Conservation (phyloP, 2,797 vertebrate species). For the Lepus townsendii region DNA sequence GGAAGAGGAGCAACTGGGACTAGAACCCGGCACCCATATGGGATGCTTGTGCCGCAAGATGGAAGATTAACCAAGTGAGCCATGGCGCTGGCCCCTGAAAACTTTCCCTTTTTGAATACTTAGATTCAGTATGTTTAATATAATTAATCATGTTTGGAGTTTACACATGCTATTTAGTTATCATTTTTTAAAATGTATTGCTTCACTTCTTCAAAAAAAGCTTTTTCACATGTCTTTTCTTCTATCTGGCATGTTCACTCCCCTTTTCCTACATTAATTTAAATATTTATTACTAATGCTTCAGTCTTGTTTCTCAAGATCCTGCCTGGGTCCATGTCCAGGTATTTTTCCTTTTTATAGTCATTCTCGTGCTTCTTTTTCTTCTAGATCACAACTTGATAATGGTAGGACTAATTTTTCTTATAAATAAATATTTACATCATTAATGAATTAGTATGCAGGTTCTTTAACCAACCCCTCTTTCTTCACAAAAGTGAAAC, state of each 20-base stretch:
- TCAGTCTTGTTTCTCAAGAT: neutral
- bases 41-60: no score
- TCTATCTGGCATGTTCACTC: neutral
- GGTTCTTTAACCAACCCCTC: neutral
- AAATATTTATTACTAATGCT: neutral
- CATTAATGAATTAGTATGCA: conserved; percentile 2
- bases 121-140: neutral
- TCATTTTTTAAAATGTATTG: neutral
- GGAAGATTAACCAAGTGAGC: no score
- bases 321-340: neutral
- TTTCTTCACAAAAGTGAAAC: conserved; percentile 39
- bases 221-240: neutral
- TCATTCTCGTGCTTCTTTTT: neutral
- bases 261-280: neutral
- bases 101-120: neutral
- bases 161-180: neutral
- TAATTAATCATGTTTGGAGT: neutral
- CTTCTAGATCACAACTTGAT: neutral
- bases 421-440: neutral
- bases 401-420: neutral
- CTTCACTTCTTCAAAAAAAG: neutral
- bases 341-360: neutral
- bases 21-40: no score
- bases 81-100: no score
- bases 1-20: no score